Base-by-base conservation (phyloP, 2,888 invertebrate species). In the Ormyrus labotus region DNA sequence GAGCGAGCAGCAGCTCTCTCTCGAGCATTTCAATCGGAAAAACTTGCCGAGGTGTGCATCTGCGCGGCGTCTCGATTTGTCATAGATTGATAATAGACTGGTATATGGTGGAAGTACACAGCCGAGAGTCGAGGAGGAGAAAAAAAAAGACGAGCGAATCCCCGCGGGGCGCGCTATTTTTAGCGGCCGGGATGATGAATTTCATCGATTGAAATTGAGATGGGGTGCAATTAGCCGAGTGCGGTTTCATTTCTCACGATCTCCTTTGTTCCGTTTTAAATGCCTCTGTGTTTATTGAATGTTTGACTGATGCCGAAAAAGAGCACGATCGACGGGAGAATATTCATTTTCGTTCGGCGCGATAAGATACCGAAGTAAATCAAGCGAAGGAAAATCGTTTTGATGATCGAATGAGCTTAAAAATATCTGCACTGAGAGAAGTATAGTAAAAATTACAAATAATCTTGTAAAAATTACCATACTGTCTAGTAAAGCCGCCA, bases 21-120 rank as follows among this genome's bases (percentile, higher is more conserved):
- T 53, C 53, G 45, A 7, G 53, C 63, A 51, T 61, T n/a, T 63
- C 71, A 61, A 60, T 53, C 13, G 53, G 11, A 10, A 48, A 65
- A 50, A 11, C 19, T 65, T 50, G 10, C n/a, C 50, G 8, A n/a
- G 50, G 2, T 11, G 50, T 50, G 11, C 48, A 6, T 48, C 50
- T 2, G 50, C 48, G n/a, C 2, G 10, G 10, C 53, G 8, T 51
- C 47, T 51, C 47, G 10, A 11, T 57, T 57, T 34, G 34, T 34
- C 34, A 57, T 57, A 11, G n/a, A 57, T 57, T 57, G 57, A 11
- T 57, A 11, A n/a, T 57, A 57, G n/a, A 1, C n/a, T 13, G 57
- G 6, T 1, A 6, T 57, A 57, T 57, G 57, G n/a, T 6, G 3
- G 10, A 11, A 2, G 7, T 11, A 11, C 6, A 57, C 10, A n/a